Base-by-base conservation (phyloP, 2,113 vertebrate genomes). In the Circaetus cinerascens region DNA sequence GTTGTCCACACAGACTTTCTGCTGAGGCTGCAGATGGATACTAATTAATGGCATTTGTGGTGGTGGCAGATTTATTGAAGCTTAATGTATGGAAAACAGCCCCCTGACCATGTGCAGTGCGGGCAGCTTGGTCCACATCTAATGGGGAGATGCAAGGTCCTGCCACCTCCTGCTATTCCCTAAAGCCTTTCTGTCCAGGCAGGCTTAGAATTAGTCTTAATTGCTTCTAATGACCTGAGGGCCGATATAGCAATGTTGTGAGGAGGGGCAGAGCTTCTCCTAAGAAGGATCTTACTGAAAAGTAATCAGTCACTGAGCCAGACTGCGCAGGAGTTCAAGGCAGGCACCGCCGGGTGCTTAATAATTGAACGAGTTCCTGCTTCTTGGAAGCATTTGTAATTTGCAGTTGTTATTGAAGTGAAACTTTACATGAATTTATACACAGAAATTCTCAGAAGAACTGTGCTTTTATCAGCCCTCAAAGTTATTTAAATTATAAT, bases 1-100 rank as follows among this genome's bases (percentile, higher is more conserved):
- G 0, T 7, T 9, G 11, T 6, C 27, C 32, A 10, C 27, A 1
- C 9, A 1, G 8, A 5, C 43, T 14, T 75, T 34, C 71, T 34
- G 34, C 34, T 36, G 57, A 29, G 81, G 23, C 46, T 36, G 57
- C 22, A 38, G 40, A 26, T 10, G 30, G 68, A 5, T 10, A 2
- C 40, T 55, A 60, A 55, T 41, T 60, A 60, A 66, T 3, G 32
- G 4, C 50, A n/a, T 27, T 56, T 3, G 1, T 7, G 19, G n/a
- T 10, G 29, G 43, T 34, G 27, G 36, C 32, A 20, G 86, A 36
- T 45, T n/a, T 27, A 2, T 32, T 22, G 38, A 46, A n/a, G 53
- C 4, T n/a, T 40, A 12, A 76, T 27, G 2, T 30, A 43, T 5
- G 15, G 64, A 16, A 29, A 40, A 41, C 22, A n/a, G 20, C 43